Percentiles rank a stretch among this genome's conserved stretches.
Evolutionary conservation across 2,797 vertebrate genomes (phyloP).

Genomic region (Cyprinella venusta): DNA sequence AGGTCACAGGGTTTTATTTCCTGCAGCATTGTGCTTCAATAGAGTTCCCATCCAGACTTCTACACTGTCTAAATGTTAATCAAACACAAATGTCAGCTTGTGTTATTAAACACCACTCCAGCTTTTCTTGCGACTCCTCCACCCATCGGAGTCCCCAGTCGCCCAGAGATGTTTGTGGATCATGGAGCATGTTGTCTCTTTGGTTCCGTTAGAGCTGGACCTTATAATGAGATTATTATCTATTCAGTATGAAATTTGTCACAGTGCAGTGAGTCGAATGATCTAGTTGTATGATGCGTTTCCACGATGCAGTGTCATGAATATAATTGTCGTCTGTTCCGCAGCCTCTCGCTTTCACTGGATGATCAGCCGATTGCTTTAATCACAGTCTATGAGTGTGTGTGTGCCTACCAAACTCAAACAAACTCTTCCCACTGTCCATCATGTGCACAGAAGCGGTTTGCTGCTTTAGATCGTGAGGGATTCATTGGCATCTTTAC

Average conservation of each 20-base stretch:
- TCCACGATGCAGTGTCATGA: background rate
- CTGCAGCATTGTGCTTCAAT: background rate
- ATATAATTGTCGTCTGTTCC: constrained; percentile 26
- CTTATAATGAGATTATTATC: constrained; percentile 27
- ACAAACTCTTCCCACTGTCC: background rate
- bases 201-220: background rate
- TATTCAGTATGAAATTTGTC: constrained; percentile 17
- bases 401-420: constrained; percentile 6
- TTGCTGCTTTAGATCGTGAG: background rate
- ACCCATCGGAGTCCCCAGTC: background rate
- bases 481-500: background rate
- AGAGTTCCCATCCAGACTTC: background rate
- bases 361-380: constrained; percentile 20
- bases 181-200: background rate
- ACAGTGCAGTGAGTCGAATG: constrained; percentile 27
- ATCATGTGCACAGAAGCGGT: background rate
- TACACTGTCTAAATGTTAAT: constrained; percentile 5
- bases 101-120: background rate
- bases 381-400: background rate
- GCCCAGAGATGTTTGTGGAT: constrained; percentile 18
- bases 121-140: background rate
- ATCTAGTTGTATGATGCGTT: constrained; percentile 13
- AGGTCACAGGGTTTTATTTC: background rate
- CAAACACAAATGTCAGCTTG: constrained; percentile 26
- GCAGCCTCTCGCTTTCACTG: constrained; percentile 1